Evolutionary conservation across 2,888 invertebrate species (phyloP).

Genomic region (Chydorus sphaericus): DNA sequence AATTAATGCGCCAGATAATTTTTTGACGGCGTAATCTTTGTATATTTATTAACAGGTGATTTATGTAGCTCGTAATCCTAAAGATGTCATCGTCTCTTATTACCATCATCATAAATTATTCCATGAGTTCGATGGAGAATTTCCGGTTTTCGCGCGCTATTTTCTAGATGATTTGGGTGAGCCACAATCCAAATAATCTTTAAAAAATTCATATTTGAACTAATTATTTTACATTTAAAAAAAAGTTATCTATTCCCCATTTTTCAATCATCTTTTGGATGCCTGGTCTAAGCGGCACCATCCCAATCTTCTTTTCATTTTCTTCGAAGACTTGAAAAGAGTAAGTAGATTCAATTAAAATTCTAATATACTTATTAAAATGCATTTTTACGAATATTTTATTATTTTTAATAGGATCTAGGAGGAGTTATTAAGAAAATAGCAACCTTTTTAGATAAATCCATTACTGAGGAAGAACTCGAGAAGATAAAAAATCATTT

Average conservation of each 20-base stretch:
- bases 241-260: conserved; percentile 53
- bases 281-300: conserved; percentile 50
- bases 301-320: conserved; percentile 55
- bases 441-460: conserved; percentile 53
- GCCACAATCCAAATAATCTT: neutral
- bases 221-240: too few relatives aligned
- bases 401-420: conserved; percentile 36
- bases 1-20: too few relatives aligned
- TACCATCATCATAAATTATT: conserved; percentile 12
- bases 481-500: conserved; percentile 53
- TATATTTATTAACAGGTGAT: too few relatives aligned
- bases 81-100: conserved; percentile 16
- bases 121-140: neutral
- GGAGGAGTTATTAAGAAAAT: conserved; percentile 48
- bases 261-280: conserved; percentile 62
- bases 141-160: neutral
- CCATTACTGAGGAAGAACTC: conserved; percentile 48
- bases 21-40: too few relatives aligned
- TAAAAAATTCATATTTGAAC: too few relatives aligned
- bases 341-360: too few relatives aligned
- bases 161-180: conserved; percentile 2
- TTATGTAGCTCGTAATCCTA: conserved; percentile 14
- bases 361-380: too few relatives aligned
- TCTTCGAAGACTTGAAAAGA: conserved; percentile 64
- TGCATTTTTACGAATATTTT: neutral